Evolutionary conservation across 2,113 vertebrate genomes (phyloP).

Genomic region (Genyomyrus donnyi): DNA sequence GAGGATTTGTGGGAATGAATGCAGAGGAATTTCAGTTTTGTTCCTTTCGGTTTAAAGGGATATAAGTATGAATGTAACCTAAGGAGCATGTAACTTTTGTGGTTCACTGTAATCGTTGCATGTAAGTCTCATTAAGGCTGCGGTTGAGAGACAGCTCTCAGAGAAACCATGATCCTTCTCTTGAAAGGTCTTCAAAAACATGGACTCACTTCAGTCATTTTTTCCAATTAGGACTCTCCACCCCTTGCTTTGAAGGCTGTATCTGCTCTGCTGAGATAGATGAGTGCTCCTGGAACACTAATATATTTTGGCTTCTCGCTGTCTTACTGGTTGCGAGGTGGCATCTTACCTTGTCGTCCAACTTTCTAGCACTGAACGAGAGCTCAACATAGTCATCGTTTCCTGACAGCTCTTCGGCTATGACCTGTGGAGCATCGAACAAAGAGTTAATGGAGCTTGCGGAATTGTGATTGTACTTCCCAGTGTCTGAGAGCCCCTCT

Average conservation of each 20-base stretch:
- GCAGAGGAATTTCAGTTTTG: not conserved
- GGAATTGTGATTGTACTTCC: not conserved
- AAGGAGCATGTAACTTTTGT: not conserved
- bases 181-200: not conserved
- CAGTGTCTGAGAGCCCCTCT: not conserved
- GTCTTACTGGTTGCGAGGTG: not conserved
- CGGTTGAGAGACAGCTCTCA: slow-evolving; percentile 5
- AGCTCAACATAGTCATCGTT: slow-evolving; percentile 96
- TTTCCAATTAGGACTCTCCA: not conserved
- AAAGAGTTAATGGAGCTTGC: not conserved
- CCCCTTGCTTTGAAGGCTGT: not conserved
- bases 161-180: not conserved
- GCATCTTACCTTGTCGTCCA: slow-evolving; percentile 90
- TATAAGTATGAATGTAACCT: not conserved
- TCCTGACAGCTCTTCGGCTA: slow-evolving; percentile 89
- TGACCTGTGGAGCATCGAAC: slow-evolving; percentile 61
- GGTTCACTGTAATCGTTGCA: not conserved
- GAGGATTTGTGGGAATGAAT: not conserved
- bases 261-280: not conserved
- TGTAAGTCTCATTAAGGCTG: slow-evolving; percentile 7
- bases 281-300: not conserved
- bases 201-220: slow-evolving; percentile 15
- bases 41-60: not conserved
- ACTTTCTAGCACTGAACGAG: slow-evolving; percentile 89
- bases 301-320: not conserved